Conservation (phyloP, 92 coral and sea anemone species). For the Hydrozoanthus gracilis region DNA sequence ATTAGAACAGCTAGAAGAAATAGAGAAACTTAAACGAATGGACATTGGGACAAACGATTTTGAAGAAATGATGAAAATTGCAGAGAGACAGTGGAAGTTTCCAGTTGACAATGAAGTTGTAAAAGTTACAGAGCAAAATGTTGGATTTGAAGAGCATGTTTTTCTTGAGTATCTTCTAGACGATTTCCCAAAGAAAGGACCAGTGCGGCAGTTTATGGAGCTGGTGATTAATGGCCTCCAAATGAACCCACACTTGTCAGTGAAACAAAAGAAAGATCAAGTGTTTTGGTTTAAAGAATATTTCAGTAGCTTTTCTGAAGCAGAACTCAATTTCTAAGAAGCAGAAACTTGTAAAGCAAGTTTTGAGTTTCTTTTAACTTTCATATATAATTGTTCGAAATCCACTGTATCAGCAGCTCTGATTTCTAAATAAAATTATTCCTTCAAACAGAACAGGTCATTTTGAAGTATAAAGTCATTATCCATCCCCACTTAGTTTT, state of each 20-base stretch:
- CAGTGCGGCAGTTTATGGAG: conserved; percentile 95
- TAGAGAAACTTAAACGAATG: conserved; percentile 47
- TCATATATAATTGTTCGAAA: neutral
- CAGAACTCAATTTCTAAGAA: conserved; percentile 73
- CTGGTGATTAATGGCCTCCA: conserved; percentile 92
- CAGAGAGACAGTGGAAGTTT: conserved; percentile 88
- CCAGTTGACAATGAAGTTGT: conserved; percentile 94
- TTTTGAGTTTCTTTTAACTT: neutral
- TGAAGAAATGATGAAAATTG: conserved; percentile 74
- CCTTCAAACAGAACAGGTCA: too few relatives aligned
- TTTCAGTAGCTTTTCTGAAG: conserved; percentile 79
- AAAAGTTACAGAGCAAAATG: conserved; percentile 77
- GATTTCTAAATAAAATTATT: too few relatives aligned
- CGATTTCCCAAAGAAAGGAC: conserved; percentile 89
- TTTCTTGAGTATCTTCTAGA: conserved; percentile 86
- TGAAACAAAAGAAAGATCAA: conserved; percentile 75
- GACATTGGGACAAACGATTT: conserved; percentile 78
- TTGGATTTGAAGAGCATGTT: conserved; percentile 95
- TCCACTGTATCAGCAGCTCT: too few relatives aligned
- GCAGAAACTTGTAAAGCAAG: neutral
- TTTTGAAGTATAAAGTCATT: too few relatives aligned
- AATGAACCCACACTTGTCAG: conserved; percentile 88
- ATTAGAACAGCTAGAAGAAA: conserved; percentile 44
- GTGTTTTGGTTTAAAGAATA: conserved; percentile 93
- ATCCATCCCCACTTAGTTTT: too few relatives aligned